phyloP scores from a whole-genome alignment of 2,888 invertebrate genomes.

The Hipparchia sbordonii region DNA sequence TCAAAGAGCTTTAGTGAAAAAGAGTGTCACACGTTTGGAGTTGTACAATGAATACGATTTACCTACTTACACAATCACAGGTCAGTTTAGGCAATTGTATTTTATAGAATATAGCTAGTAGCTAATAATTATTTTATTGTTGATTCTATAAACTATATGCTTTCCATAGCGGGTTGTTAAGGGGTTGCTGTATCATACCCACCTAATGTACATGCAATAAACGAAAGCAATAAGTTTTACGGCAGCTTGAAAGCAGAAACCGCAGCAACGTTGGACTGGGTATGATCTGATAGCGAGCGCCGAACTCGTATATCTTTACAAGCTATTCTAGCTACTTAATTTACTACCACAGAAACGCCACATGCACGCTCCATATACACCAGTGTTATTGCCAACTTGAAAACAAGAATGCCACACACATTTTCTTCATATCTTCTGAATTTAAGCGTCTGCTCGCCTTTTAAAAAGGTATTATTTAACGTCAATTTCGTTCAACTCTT shows the following conservation, averaged over 20 bases:
- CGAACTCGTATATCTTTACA: constrained; percentile 59
- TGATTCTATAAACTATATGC: too few relatives aligned
- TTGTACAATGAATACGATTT: too few relatives aligned
- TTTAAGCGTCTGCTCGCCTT: constrained; percentile 63
- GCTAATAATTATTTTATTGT: too few relatives aligned
- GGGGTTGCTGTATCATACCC: neutral
- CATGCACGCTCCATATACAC: constrained; percentile 78
- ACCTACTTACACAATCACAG: too few relatives aligned
- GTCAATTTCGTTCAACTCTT: too few relatives aligned
- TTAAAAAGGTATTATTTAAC: too few relatives aligned
- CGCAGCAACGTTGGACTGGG: constrained; percentile 50
- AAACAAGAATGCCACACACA: constrained; percentile 77
- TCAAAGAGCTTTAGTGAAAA: too few relatives aligned
- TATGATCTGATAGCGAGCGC: constrained; percentile 65
- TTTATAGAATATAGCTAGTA: too few relatives aligned
- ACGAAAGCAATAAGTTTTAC: constrained; percentile 19
- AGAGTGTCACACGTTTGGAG: too few relatives aligned
- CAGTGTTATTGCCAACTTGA: constrained; percentile 79
- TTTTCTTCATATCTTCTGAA: constrained; percentile 75
- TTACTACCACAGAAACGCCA: constrained; percentile 79
- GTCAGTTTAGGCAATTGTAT: too few relatives aligned
- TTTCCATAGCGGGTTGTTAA: neutral
- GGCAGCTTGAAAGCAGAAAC: constrained; percentile 36
- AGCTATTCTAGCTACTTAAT: constrained; percentile 62
- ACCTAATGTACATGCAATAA: constrained; percentile 2